A percentile compares a stretch with the other conserved stretches of the same genome.
These are phyloP conservation scores for Oncorhynchus clarkii DNA, from an alignment of 2,113 vertebrate species.

Conservation along the genomic window DNA sequence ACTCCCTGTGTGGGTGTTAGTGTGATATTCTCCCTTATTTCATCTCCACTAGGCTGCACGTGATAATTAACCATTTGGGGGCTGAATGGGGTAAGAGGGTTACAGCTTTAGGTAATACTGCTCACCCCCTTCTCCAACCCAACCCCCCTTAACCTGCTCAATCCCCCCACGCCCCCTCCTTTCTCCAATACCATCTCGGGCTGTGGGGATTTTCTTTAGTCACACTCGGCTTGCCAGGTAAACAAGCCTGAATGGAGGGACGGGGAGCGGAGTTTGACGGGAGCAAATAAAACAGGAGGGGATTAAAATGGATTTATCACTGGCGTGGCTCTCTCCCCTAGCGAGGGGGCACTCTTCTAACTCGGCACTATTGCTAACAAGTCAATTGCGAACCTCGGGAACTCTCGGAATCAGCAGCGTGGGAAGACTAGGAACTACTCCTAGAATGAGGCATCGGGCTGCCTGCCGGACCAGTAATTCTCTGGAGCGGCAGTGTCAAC, in stretches of 20 bases:
- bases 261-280: constrained; percentile 51
- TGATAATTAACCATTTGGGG: constrained; percentile 87
- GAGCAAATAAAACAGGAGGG: constrained; percentile 75
- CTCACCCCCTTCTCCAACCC: constrained; percentile 38
- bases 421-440: constrained; percentile 10
- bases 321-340: constrained; percentile 37
- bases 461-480: constrained; percentile 25
- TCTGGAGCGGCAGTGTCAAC: constrained; percentile 56
- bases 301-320: constrained; percentile 81
- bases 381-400: constrained; percentile 53
- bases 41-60: constrained; percentile 84
- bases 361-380: constrained; percentile 69
- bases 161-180: constrained; percentile 39
- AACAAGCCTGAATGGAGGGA: constrained; percentile 81
- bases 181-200: constrained; percentile 73
- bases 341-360: constrained; percentile 72
- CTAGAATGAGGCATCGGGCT: constrained; percentile 2
- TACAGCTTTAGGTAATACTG: constrained; percentile 80
- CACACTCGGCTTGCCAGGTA: constrained; percentile 91
- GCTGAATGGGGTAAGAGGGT: constrained; percentile 77
- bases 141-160: constrained; percentile 55
- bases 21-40: constrained; percentile 78
- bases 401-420: constrained; percentile 28
- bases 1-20: constrained; percentile 59
- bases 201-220: constrained; percentile 89